Evolutionary conservation across 1,140 invertebrate species (phyloP).

Genomic region (Temnothorax nylanderi): DNA sequence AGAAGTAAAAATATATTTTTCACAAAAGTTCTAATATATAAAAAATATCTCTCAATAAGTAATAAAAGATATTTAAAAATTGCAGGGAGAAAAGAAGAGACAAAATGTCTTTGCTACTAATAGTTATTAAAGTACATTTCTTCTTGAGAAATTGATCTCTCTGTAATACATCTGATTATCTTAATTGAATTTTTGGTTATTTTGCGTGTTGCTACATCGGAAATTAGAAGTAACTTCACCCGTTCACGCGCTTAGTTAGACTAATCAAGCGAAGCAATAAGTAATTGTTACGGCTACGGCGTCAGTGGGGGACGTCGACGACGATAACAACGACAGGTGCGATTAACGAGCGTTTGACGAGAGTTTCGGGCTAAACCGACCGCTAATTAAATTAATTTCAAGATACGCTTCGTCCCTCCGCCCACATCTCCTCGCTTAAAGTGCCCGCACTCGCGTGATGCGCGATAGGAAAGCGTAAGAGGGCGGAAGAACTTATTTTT

Average conservation of each 20-base stretch:
- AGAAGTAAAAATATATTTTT: not conserved
- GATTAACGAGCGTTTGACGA: slow-evolving; percentile 81
- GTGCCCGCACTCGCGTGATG: not conserved
- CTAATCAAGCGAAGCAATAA: slow-evolving; percentile 43
- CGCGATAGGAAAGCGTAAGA: not conserved
- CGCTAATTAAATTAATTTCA: slow-evolving; percentile 85
- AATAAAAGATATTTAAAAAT: not conserved
- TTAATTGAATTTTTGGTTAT: not conserved
- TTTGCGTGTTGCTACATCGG: not conserved
- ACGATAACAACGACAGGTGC: slow-evolving; percentile 80
- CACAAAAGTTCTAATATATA: not conserved
- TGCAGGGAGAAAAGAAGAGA: not conserved
- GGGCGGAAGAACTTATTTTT: not conserved
- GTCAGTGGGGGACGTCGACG: slow-evolving; percentile 21
- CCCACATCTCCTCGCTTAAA: not conserved
- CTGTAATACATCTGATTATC: not conserved
- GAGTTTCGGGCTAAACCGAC: slow-evolving; percentile 78
- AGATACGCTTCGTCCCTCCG: slow-evolving; percentile 56
- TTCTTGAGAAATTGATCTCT: not conserved
- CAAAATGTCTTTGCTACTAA: not conserved
- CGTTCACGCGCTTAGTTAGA: not conserved
- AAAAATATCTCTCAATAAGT: not conserved
- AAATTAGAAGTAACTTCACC: slow-evolving; percentile 4
- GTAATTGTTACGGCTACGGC: slow-evolving; percentile 43
- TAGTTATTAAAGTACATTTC: not conserved